These are phyloP conservation scores for Diabrotica undecimpunctata DNA, from an alignment of 1,140 invertebrate genomes.

Conservation along the genomic window DNA sequence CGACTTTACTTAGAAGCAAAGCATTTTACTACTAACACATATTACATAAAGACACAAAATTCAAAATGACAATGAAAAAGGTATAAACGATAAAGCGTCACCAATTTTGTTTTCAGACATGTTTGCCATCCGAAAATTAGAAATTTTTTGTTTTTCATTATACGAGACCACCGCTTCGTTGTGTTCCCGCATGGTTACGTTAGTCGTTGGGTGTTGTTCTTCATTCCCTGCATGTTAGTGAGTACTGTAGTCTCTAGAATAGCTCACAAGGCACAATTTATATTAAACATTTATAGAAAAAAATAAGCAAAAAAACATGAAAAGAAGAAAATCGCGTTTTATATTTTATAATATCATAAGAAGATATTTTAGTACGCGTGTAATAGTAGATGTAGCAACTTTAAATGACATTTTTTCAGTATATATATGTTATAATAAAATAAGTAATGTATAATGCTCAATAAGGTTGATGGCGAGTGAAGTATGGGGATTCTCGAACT, in stretches of 20 bases:
- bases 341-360: constrained; percentile 44
- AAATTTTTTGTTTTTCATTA: constrained; percentile 10
- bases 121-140: too few species aligned
- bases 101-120: too few species aligned
- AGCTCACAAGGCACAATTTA: constrained; percentile 42
- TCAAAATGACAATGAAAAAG: too few species aligned
- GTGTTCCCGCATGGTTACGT: constrained; percentile 30
- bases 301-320: constrained; percentile 19
- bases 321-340: constrained; percentile 42
- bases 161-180: constrained; percentile 25
- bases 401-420: constrained; percentile 26
- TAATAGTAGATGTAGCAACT: constrained; percentile 37
- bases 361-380: constrained; percentile 44
- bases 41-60: too few species aligned
- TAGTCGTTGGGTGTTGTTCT: constrained; percentile 39
- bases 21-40: too few species aligned
- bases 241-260: constrained; percentile 38
- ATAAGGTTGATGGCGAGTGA: constrained; percentile 29
- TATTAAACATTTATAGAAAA: constrained; percentile 28
- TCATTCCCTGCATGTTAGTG: constrained; percentile 38
- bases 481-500: constrained; percentile 12
- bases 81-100: too few species aligned
- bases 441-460: constrained; percentile 38
- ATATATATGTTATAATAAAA: constrained; percentile 24
- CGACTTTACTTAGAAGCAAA: too few species aligned